A percentile compares a stretch with the other conserved stretches of the same genome.
Evolutionary conservation across 2,113 vertebrate genomes (phyloP).

Genomic region (Lontra canadensis): DNA sequence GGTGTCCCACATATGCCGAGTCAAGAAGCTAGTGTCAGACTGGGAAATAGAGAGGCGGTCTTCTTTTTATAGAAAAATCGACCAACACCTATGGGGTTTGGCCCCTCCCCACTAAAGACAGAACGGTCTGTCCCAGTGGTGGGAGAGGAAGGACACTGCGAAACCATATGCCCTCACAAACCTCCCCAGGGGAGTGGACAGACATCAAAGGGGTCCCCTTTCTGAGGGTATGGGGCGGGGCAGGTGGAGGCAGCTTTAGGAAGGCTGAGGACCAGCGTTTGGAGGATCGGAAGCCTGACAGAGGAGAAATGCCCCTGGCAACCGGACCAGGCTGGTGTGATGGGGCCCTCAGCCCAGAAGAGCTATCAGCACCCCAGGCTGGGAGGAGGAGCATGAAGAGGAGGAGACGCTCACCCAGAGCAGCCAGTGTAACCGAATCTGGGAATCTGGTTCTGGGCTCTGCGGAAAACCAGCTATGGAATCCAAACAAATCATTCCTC

Average conservation of each 20-base stretch:
- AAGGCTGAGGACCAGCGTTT: neutral
- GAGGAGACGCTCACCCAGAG: neutral
- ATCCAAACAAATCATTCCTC: no score
- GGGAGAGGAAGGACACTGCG: neutral
- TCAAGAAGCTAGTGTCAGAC: neutral
- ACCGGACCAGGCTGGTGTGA: neutral
- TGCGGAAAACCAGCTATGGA: neutral
- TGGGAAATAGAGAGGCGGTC: neutral
- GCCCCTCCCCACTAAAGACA: neutral
- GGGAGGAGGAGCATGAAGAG: neutral
- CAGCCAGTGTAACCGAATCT: no score
- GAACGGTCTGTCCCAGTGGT: no score
- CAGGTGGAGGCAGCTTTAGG: neutral
- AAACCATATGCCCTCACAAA: accelerated
- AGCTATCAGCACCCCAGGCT: neutral
- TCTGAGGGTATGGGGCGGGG: neutral
- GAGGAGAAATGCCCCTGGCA: neutral
- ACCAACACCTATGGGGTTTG: neutral
- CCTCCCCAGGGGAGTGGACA: neutral
- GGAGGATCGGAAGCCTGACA: neutral
- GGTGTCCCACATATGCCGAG: neutral
- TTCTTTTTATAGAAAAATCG: neutral
- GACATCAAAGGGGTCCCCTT: neutral
- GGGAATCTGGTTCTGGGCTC: neutral
- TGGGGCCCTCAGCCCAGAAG: neutral